Evolutionary conservation across 2,113 vertebrate species (phyloP).

Genomic region (Pycnonotus jocosus): DNA sequence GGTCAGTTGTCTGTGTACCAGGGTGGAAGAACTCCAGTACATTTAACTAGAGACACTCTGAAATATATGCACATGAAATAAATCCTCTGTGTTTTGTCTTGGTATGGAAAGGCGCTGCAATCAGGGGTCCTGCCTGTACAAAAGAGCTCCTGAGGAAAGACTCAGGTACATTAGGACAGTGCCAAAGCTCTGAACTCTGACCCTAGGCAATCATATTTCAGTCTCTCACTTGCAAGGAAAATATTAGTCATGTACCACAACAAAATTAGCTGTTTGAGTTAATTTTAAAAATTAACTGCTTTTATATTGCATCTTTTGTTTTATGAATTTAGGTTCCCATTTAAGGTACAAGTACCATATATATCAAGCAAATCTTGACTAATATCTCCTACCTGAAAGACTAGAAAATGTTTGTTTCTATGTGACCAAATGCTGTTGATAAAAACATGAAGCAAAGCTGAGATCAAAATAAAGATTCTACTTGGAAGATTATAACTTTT

Average conservation of each 20-base stretch:
- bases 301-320: neutral
- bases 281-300: too few species aligned
- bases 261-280: neutral
- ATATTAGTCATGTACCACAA: neutral
- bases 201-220: neutral
- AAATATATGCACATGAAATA: neutral
- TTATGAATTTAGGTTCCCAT: neutral
- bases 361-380: neutral
- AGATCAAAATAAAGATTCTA: neutral
- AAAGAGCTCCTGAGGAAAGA: neutral
- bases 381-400: neutral
- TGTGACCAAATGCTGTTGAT: neutral
- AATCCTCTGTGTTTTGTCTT: neutral
- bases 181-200: neutral
- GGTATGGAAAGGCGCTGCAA: neutral
- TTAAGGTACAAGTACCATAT: neutral
- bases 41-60: neutral
- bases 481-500: neutral
- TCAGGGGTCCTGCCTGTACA: neutral
- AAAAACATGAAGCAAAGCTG: neutral
- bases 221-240: neutral
- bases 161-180: too few species aligned
- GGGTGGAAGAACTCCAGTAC: neutral
- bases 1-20: neutral
- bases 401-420: neutral